Base-by-base conservation (phyloP, 2,113 vertebrate genomes). In the Aplodontia rufa region DNA sequence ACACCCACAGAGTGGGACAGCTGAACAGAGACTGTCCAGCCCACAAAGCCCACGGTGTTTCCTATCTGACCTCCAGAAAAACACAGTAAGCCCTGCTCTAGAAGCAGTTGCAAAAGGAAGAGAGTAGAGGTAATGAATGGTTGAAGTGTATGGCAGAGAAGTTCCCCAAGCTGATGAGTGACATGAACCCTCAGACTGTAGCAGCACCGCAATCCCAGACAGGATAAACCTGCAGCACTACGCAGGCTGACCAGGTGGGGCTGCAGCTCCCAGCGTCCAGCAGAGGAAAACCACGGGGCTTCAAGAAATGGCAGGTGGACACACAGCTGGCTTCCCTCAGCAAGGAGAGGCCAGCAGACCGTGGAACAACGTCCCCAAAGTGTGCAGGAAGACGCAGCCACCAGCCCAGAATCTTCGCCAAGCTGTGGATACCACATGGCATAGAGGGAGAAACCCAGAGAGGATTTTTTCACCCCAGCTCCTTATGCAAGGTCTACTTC, bases 341-440 rank as follows among this genome's bases (percentile, higher is more conserved):
- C 45, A 30, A 10, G 0, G 32, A 71, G 42, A 66, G 26, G 45
- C 58, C 58, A 35, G 60, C 35, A 76, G 26, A 51, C 8, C 7
- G 28, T 4, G 32, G 71, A 53, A 71, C 0, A 19, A 1, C 75
- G 24, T 24, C 28, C 24, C 20, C 35, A 14, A 26, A 17, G 32
- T 9, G 1, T 8, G 2, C 35, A 5, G 3, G 53, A 26, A 40
- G 47, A 35, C 12, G 58, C 13, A 40, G 11, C 26, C 1, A 0
- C 55, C 35, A 11, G 60, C 45, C 5, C 22, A 30, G 64, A 32
- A 16, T 16, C 11, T 68, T 22, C 2, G 35, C 35, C 32, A 37
- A 28, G 74, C 47, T 13, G 6, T 8, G 1, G 30, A 37, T 14
- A 20, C 8, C 55, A 11, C 32, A 12, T 20, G 35, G 47, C 53